A percentile compares a stretch with the other conserved stretches of the same genome.
phyloP scores from a whole-genome alignment of 2,113 vertebrate genomes.

The Chauna torquata region DNA sequence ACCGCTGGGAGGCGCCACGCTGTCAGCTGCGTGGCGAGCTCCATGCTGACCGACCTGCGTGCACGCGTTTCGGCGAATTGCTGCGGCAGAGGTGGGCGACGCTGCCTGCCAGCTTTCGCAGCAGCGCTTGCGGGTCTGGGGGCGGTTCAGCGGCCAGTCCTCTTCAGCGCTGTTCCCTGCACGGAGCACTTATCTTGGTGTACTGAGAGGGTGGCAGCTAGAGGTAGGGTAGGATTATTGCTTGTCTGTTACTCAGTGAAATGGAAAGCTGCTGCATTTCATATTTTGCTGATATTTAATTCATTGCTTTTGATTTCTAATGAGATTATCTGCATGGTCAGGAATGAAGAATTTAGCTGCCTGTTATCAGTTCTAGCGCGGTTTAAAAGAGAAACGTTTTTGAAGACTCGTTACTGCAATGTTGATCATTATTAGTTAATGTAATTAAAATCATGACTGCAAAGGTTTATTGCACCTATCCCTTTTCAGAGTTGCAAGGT shows the following conservation, averaged over 20 bases:
- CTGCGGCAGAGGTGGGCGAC: fast-evolving
- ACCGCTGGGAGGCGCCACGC: not conserved
- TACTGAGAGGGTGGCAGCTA: fast-evolving
- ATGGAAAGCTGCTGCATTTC: not conserved
- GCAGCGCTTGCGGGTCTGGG: too few relatives aligned
- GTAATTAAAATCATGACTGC: not conserved
- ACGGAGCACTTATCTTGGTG: not conserved
- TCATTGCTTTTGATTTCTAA: not conserved
- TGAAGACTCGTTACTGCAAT: not conserved
- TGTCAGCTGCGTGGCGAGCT: not conserved
- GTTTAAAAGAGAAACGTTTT: not conserved
- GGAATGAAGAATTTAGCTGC: not conserved
- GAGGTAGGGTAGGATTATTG: fast-evolving
- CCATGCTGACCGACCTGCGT: too few relatives aligned
- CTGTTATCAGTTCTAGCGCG: not conserved
- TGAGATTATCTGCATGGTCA: not conserved
- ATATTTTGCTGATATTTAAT: not conserved
- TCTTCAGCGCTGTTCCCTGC: fast-evolving
- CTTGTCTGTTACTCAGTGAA: not conserved
- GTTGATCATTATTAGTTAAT: not conserved
- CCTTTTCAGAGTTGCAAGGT: not conserved
- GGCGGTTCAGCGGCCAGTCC: not conserved
- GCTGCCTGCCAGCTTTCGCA: not conserved
- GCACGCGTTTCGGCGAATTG: fast-evolving
- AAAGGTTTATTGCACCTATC: not conserved